Base-by-base conservation (phyloP, 2,888 invertebrate genomes). In the Pyrrhia umbra region DNA sequence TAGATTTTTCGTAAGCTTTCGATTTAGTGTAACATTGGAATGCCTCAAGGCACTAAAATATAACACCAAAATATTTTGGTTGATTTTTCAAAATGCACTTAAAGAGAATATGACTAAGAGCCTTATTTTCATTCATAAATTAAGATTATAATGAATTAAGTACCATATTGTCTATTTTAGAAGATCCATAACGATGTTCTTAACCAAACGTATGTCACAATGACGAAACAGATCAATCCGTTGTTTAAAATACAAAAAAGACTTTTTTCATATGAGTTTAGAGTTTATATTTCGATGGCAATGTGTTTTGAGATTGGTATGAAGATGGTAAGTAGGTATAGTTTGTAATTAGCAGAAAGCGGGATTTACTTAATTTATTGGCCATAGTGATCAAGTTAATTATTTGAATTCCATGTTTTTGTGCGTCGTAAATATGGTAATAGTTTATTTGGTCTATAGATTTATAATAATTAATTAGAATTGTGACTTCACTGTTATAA, bases 391-490 rank as follows among this genome's bases (percentile, higher is more conserved):
- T 60, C 46, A 61, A 75, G 52, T 71, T 75, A 75, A 78, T 75
- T 71, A 78, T 65, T 67, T 37, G 49, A 59, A 68, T 62, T 60
- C 54, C 54, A 47, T 59, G 58, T 69, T 65, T 54, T 60, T 65
- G 64, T 52, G 63, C 16, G 51, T 78, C 75, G 58, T 75, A 52
- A 61, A 59, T 79, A 77, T 77, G 71, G 68, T 57, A 77, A 77
- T 79, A 18, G 60, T 66, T 57, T 49, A 55, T 60, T 63, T 59
- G 37, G 52, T 59, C 25, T 43, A 42, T 43, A 75, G 56, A 75
- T 64, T 60, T 64, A 59, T 70, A 52, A 23, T 61, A 61, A 78
- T 63, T 75, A 71, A 64, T 52, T 8, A 18, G 46, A 61, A 71
- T 16, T 30, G 40, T 58, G 57, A 45, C 25, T 47, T 25, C 40